phyloP scores from a whole-genome alignment of 2,113 vertebrate species.

The Manacus vitellinus region DNA sequence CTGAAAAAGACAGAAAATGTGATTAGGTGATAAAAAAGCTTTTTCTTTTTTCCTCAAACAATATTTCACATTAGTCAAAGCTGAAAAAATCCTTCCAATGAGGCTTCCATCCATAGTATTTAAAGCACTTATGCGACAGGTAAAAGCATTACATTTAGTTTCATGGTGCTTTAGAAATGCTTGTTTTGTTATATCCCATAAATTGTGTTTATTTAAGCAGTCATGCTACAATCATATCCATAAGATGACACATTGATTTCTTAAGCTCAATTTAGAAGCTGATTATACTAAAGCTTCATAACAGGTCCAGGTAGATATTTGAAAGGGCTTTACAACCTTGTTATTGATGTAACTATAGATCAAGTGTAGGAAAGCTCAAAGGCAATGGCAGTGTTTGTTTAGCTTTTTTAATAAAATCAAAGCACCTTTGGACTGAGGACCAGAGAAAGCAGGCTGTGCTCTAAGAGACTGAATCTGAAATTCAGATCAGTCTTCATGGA shows the following conservation, averaged over 20 bases:
- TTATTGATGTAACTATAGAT: background rate
- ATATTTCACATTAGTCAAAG: conserved; percentile 89
- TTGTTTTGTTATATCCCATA: background rate
- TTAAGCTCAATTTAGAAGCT: background rate
- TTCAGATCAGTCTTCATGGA: background rate
- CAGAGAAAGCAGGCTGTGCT: background rate
- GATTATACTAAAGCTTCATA: background rate
- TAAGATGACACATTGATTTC: background rate
- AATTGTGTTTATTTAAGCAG: background rate
- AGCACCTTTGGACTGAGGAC: background rate
- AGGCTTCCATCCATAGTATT: conserved; percentile 84
- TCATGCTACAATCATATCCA: background rate
- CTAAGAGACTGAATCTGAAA: background rate
- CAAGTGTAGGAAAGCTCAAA: background rate
- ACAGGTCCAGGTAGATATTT: background rate
- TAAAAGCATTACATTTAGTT: conserved; percentile 11
- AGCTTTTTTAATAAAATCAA: background rate
- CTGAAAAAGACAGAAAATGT: background rate
- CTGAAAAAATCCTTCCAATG: conserved; percentile 88
- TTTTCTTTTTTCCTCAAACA: conserved; percentile 25
- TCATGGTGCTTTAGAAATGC: background rate
- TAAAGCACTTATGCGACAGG: conserved; percentile 90
- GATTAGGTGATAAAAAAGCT: background rate
- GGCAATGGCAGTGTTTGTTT: background rate
- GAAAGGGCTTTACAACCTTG: background rate